Evolutionary conservation across 2,113 vertebrate species (phyloP), one percentile per base, ranked within the genome.

Genomic region (Semnornis frantzii): DNA sequence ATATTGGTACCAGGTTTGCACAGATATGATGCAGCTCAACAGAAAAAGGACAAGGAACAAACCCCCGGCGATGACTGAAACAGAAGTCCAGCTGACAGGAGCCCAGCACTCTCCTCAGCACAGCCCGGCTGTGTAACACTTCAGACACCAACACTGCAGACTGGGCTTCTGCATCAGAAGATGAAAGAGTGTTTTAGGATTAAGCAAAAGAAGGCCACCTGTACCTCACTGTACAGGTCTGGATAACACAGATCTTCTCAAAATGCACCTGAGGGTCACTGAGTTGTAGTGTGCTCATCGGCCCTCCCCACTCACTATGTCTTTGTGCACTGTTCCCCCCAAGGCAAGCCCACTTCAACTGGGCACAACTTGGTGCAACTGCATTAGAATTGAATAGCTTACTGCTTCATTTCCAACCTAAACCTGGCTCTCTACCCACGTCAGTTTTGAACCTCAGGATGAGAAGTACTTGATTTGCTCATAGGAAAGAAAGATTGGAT

Each of bases 281-380:
- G 34, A 27, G 28, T 37, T 78, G 31, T n/a, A n/a, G n/a, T 39
- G 55, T 19, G 39, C 33, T 52, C 48, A 25, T 5, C 69, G 65
- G 7, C 11, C 30, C 68, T 5, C 19, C 24, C 15, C 14, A 30
- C 4, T 5, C 6, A 5, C 17, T 0, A 5, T 0, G 0, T 18
- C 18, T 7, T 12, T 9, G 5, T 16, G 37, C 33, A 20, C 1
- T 4, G 34, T 33, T 10, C 31, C 33, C 31, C 64, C 23, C n/a
- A 46, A 20, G 12, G 69, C 8, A 30, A 68, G 25, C 16, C 16
- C 21, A 6, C 34, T 66, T 24, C 66, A 33, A 39, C 16, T 65
- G 34, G 39, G 42, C 30, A 60, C 3, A 5, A 68, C 52, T 23
- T 85, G 28, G 15, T 48, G n/a, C 0, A 1, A 78, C 71, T 52